Evolutionary conservation across 2,888 invertebrate genomes (phyloP), one percentile per base, ranked within the genome.

Genomic region (Erebia epiphron): DNA sequence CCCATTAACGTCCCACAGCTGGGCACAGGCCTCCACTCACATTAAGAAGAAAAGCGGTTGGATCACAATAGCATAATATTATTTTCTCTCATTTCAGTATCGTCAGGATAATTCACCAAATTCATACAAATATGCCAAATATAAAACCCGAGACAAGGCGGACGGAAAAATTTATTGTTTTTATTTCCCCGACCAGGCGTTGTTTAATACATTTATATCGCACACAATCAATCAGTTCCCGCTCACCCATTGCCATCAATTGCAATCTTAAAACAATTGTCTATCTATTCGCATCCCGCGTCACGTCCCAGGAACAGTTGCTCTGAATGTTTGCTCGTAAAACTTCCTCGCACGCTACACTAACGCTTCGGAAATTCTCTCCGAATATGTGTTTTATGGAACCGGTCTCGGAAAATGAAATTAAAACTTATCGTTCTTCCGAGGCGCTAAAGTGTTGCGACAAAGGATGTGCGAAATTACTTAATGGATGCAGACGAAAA

Each of bases 281-380:
- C 79, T 80, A 79, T 82, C 80, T 78, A 79, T 80, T 78, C 76
- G 77, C 76, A 76, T 78, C 80, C 75, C 76, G 78, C 79, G 80
- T 84, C 85, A 85, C 86, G 85, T 84, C 77, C 80, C 69, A 65
- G 79, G 81, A 85, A 81, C 85, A 85, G 83, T 85, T 86, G 86
- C 83, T 83, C 78, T 81, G 82, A 83, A 86, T 83, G 84, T 84
- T 82, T 80, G 79, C 79, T 83, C 83, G 83, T 84, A 84, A 86
- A 85, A 87, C 82, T 86, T 83, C 78, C 78, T 78, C 82, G 78
- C 80, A 79, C 75, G 78, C 73, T 75, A 74, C 70, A 73, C 73
- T 69, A 71, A 70, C 72, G 70, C 68, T 71, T 41, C 60, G 63
- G 60, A 14, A 68, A 69, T 72, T 75, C 67, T 67, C 70, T 58